Conservation (phyloP, 2,797 vertebrate genomes). For the Xenops minutus region DNA sequence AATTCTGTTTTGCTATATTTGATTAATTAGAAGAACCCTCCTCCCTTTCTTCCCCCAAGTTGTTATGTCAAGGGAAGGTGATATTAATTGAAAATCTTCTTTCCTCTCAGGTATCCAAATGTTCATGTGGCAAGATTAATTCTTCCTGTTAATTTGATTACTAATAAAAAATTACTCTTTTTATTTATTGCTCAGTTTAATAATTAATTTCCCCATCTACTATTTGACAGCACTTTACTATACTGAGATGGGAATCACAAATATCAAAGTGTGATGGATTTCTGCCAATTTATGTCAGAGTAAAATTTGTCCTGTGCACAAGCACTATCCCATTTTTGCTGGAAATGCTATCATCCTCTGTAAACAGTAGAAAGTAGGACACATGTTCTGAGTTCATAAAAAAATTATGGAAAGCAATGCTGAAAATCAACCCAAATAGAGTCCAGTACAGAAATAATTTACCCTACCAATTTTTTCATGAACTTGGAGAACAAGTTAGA, state of each 20-base stretch:
- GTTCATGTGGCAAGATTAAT: neutral
- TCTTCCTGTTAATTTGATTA: slow-evolving; percentile 5
- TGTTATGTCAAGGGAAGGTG: neutral
- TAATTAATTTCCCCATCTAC: slow-evolving; percentile 37
- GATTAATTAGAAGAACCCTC: neutral
- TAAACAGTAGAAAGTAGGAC: slow-evolving; percentile 10
- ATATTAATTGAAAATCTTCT: slow-evolving; percentile 34
- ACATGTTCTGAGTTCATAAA: neutral
- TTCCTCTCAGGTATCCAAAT: neutral
- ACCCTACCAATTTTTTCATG: neutral
- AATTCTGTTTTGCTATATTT: neutral
- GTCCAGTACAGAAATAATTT: neutral
- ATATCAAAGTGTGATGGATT: neutral
- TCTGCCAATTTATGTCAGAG: neutral
- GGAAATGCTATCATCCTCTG: neutral
- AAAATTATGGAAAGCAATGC: neutral
- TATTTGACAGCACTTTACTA: neutral
- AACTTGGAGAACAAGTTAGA: neutral
- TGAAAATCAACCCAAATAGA: neutral
- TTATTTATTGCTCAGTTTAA: slow-evolving; percentile 40
- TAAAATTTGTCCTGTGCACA: neutral
- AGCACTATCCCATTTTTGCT: neutral
- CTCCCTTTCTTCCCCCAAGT: neutral
- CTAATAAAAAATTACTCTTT: neutral
- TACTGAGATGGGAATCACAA: neutral